These are phyloP conservation scores for Akabosia matsudoensis DNA, from an alignment of 1,140 invertebrate genomes.

Conservation along the genomic window DNA sequence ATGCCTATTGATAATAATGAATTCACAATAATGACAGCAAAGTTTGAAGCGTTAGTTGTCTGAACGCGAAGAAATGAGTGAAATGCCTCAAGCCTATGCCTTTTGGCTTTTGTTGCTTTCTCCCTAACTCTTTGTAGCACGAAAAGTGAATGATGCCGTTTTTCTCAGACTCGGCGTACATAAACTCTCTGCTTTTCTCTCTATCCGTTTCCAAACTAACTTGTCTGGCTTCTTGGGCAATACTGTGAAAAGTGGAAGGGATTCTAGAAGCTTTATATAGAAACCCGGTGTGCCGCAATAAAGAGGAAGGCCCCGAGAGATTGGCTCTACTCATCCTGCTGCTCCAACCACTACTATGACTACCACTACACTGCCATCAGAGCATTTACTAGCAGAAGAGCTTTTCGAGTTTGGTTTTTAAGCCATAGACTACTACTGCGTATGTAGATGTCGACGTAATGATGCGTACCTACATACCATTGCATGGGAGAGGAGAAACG, in stretches of 20 bases:
- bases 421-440: too few species aligned
- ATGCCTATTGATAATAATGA: neutral
- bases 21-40: neutral
- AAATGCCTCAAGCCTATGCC: slow-evolving; percentile 6
- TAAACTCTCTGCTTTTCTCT: neutral
- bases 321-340: slow-evolving; percentile 4
- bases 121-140: neutral
- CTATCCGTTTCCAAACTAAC: neutral
- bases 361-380: neutral
- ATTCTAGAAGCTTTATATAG: slow-evolving; percentile 21
- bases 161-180: too few species aligned
- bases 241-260: slow-evolving; percentile 18
- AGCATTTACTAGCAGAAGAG: neutral
- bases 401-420: too few species aligned
- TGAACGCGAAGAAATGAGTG: neutral
- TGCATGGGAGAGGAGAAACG: too few species aligned
- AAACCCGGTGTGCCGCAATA: slow-evolving; percentile 17
- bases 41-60: neutral
- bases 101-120: slow-evolving; percentile 11
- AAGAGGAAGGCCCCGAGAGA: slow-evolving; percentile 19
- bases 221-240: slow-evolving; percentile 6
- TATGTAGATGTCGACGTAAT: too few species aligned
- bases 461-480: too few species aligned
- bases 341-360: neutral
- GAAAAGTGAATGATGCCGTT: neutral